Conservation (phyloP, 2,113 vertebrate species). For the Xyliphius kryptos region DNA sequence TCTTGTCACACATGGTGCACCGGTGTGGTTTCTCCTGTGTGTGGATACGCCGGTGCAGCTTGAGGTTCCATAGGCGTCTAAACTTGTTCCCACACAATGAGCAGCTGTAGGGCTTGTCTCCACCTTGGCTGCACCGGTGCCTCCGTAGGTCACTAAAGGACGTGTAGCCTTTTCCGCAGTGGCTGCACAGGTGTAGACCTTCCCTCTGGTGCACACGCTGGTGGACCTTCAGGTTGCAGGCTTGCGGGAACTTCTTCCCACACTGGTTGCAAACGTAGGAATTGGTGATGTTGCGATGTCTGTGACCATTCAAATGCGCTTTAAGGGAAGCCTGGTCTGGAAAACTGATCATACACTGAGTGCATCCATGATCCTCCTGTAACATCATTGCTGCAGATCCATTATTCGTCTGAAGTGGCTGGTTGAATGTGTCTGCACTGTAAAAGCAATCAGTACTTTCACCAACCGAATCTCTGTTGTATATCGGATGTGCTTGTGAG, state of each 20-base stretch:
- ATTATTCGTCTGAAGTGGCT: conserved; percentile 41
- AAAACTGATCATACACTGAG: conserved; percentile 52
- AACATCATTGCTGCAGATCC: conserved; percentile 46
- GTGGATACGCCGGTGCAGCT: conserved; percentile 66
- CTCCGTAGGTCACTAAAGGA: conserved; percentile 63
- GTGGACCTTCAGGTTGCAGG: conserved; percentile 70
- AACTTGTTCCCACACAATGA: conserved; percentile 65
- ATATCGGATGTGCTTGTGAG: conserved; percentile 40
- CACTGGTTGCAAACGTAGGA: conserved; percentile 69
- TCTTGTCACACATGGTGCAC: conserved; percentile 66
- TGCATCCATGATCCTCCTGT: conserved; percentile 43
- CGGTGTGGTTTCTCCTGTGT: conserved; percentile 68
- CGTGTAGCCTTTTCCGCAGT: conserved; percentile 71
- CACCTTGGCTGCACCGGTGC: conserved; percentile 65
- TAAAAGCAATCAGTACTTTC: conserved; percentile 48
- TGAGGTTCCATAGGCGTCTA: conserved; percentile 68
- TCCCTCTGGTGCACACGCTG: conserved; percentile 64
- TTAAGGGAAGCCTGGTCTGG: conserved; percentile 49
- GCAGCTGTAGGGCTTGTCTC: conserved; percentile 65
- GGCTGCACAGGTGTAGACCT: conserved; percentile 69
- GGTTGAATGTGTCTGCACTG: conserved; percentile 38
- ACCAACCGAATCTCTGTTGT: conserved; percentile 24
- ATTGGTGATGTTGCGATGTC: too few relatives aligned
- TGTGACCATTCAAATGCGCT: too few relatives aligned
- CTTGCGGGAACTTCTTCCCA: conserved; percentile 67